Evolutionary conservation across 1,140 invertebrate species (phyloP).

Genomic region (Cydia pomonella): DNA sequence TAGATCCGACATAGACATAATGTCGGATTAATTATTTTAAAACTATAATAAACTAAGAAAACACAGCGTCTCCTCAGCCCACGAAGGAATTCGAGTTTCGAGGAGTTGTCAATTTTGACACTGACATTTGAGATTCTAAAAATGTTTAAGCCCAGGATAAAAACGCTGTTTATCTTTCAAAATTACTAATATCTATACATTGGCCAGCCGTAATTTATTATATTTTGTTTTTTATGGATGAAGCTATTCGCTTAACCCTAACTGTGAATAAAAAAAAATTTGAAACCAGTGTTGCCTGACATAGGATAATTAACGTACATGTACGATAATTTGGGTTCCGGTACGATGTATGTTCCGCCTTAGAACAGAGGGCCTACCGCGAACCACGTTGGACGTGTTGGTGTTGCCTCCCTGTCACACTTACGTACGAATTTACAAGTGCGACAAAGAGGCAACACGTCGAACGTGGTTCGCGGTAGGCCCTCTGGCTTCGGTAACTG

Average conservation of each 20-base stretch:
- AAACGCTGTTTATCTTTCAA: not conserved
- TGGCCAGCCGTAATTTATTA: not conserved
- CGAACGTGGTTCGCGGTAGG: no score
- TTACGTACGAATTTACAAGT: no score
- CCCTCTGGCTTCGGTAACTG: no score
- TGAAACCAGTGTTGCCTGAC: no score
- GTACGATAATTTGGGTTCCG: no score
- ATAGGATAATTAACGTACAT: no score
- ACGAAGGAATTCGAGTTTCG: no score
- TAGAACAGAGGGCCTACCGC: no score
- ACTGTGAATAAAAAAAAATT: not conserved
- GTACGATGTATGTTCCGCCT: no score
- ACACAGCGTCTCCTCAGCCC: not conserved
- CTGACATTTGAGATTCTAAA: not conserved
- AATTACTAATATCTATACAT: not conserved
- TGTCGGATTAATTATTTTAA: constrained; percentile 31
- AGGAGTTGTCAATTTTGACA: not conserved
- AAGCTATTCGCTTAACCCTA: not conserved
- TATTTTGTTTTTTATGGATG: not conserved
- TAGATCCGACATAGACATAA: constrained; percentile 70
- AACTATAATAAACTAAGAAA: not conserved
- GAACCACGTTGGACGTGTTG: no score
- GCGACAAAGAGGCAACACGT: no score
- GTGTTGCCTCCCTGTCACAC: no score
- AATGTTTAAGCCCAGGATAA: not conserved